Percentiles rank a stretch among this genome's conserved stretches.
Conservation (phyloP, 1,140 invertebrate species). For the Trichonephila clavata region DNA sequence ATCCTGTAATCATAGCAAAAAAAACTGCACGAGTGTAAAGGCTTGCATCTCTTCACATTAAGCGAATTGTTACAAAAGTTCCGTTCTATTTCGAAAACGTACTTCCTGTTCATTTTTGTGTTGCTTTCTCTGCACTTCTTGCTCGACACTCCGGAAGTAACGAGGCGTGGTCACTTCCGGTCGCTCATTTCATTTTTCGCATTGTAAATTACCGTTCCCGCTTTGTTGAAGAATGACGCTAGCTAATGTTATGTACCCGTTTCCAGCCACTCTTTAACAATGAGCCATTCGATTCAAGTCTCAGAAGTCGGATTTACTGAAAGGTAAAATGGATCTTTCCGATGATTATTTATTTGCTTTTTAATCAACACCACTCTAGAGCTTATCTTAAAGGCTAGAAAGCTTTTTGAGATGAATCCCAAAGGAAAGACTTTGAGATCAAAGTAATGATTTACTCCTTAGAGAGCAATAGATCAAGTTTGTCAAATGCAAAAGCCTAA, state of each 20-base stretch:
- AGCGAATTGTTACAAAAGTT: slow-evolving; percentile 1
- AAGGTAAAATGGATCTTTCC: background rate
- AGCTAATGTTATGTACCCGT: background rate
- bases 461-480: too few relatives aligned
- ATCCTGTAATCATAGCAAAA: background rate
- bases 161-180: slow-evolving; percentile 22
- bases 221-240: background rate
- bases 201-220: background rate
- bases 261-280: background rate
- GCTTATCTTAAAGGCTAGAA: too few relatives aligned
- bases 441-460: too few relatives aligned
- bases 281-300: background rate
- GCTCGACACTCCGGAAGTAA: background rate
- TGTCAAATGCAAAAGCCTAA: too few relatives aligned
- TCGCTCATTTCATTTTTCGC: background rate
- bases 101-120: background rate
- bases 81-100: slow-evolving; percentile 25
- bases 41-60: background rate
- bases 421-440: too few relatives aligned
- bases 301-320: background rate
- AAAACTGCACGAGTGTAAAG: background rate
- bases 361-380: too few relatives aligned
- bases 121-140: slow-evolving; percentile 2
- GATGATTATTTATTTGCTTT: background rate
- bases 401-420: too few relatives aligned